Evolutionary conservation across 2,797 vertebrate genomes (phyloP).

Genomic region (Chrosomus eos): DNA sequence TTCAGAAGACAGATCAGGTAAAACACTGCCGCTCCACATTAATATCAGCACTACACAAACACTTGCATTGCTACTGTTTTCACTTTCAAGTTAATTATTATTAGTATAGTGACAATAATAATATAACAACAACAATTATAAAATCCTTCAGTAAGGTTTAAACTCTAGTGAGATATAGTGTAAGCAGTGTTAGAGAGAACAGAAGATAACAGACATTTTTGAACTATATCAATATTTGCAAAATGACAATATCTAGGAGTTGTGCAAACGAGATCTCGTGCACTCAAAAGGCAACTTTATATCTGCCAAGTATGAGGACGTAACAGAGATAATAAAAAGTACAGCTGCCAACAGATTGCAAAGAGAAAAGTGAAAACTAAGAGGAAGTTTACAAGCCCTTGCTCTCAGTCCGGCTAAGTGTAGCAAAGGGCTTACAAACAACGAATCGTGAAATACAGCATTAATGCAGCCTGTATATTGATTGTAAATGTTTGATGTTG

Average conservation of each 20-base stretch:
- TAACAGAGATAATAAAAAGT: conserved; percentile 1
- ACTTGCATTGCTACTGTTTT: conserved; percentile 49
- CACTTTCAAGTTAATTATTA: conserved; percentile 30
- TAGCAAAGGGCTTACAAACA: background rate
- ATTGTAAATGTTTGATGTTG: background rate
- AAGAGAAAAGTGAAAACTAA: background rate
- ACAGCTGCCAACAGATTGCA: conserved; percentile 35
- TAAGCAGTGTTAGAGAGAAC: conserved; percentile 17
- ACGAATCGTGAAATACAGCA: background rate
- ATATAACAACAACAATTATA: conserved; percentile 22
- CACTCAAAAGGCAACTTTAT: conserved; percentile 36
- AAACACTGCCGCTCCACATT: conserved; percentile 15
- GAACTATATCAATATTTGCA: conserved; percentile 3
- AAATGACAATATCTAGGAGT: conserved; percentile 19
- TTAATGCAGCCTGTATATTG: background rate
- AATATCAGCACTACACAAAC: conserved; percentile 40
- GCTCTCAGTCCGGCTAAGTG: conserved; percentile 10
- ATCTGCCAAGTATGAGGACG: background rate
- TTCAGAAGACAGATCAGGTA: conserved; percentile 28
- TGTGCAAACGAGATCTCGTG: conserved; percentile 16
- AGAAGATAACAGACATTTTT: background rate
- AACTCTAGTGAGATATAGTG: conserved; percentile 26
- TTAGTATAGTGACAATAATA: conserved; percentile 33
- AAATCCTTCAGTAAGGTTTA: conserved; percentile 13
- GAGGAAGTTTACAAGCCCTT: background rate